These are phyloP conservation scores for Hermaeophaga mercurialis DNA, from an alignment of 2,888 invertebrate species.

Conservation along the genomic window DNA sequence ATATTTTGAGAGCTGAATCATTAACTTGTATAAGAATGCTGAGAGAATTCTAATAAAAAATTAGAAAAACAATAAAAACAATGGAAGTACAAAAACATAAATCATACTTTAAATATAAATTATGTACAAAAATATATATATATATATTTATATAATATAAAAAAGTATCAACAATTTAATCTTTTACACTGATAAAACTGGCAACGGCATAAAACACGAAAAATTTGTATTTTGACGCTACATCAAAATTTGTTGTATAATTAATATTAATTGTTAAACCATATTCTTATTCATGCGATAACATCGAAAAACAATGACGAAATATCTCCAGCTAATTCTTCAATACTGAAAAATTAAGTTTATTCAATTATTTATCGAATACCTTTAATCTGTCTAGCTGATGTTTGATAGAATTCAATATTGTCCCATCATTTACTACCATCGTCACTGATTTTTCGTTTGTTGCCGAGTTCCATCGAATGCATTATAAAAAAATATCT, in stretches of 20 bases:
- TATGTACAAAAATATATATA: slow-evolving; percentile 53
- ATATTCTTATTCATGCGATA: too few species aligned
- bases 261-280: too few species aligned
- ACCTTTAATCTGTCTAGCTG: too few species aligned
- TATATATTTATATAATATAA: slow-evolving; percentile 40
- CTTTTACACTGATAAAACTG: slow-evolving; percentile 12
- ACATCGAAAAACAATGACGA: too few species aligned
- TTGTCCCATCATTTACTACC: too few species aligned
- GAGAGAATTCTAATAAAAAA: slow-evolving; percentile 12
- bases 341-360: too few species aligned
- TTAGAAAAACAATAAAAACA: slow-evolving; percentile 22
- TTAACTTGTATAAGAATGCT: slow-evolving; percentile 2
- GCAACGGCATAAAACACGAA: not conserved
- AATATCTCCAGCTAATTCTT: too few species aligned
- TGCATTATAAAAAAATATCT: slow-evolving; percentile 8
- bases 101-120: slow-evolving; percentile 49
- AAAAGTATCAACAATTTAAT: slow-evolving; percentile 42
- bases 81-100: slow-evolving; percentile 47
- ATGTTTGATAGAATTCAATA: too few species aligned
- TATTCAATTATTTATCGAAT: too few species aligned
- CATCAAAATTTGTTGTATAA: too few species aligned
- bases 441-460: not conserved
- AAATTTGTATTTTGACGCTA: too few species aligned
- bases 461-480: not conserved
- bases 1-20: slow-evolving; percentile 8